phyloP scores from a whole-genome alignment of 2,888 invertebrate genomes.

The Carterocephalus palaemon region DNA sequence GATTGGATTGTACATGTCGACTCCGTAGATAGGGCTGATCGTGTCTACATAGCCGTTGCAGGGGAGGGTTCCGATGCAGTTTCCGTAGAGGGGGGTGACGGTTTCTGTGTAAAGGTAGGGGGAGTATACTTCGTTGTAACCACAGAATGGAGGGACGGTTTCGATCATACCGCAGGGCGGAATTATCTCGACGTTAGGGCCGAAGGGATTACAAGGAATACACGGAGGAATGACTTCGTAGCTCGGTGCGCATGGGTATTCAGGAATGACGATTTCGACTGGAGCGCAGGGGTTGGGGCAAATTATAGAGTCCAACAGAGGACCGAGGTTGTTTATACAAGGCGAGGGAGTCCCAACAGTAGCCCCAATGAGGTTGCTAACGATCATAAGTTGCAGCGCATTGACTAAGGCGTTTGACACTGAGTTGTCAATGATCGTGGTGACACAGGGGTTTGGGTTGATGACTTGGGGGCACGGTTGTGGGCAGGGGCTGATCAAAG shows the following conservation, averaged over 20 bases:
- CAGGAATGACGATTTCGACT: constrained; percentile 21
- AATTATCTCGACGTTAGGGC: neutral
- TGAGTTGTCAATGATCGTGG: constrained; percentile 52
- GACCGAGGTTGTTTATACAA: constrained; percentile 24
- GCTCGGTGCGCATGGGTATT: constrained; percentile 12
- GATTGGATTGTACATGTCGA: neutral
- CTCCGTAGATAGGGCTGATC: constrained; percentile 1
- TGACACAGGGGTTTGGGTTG: constrained; percentile 33
- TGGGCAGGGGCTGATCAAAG: neutral
- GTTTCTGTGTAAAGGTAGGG: constrained; percentile 6
- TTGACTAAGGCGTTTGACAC: constrained; percentile 55
- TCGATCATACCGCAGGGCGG: constrained; percentile 5
- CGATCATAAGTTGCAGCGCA: constrained; percentile 53
- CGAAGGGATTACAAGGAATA: no score
- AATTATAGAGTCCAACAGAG: constrained; percentile 23
- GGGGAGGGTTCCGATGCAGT: constrained; percentile 1
- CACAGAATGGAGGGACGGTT: constrained; percentile 3
- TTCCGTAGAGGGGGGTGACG: constrained; percentile 1
- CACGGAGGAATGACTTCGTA: neutral
- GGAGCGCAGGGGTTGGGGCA: constrained; percentile 17
- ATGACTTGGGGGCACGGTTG: constrained; percentile 1
- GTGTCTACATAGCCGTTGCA: constrained; percentile 4
- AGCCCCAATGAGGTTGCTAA: constrained; percentile 50
- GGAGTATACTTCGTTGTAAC: constrained; percentile 23
- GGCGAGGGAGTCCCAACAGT: constrained; percentile 24